phyloP scores from a whole-genome alignment of 2,113 vertebrate genomes.

The Syngnathus typhle region DNA sequence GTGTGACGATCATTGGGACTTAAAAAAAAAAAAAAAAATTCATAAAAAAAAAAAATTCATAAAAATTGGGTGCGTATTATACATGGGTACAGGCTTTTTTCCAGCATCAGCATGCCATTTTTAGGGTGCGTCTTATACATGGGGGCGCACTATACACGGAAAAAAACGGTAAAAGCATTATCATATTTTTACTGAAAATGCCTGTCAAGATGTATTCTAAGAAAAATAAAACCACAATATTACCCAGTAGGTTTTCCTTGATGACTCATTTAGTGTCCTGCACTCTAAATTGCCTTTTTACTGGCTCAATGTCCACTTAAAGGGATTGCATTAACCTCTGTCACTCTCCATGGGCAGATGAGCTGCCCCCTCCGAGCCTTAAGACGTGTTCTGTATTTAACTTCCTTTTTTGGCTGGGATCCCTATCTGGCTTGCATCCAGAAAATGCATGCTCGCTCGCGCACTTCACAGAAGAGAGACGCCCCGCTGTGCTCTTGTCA shows the following conservation, averaged over 20 bases:
- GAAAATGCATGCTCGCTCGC: constrained; percentile 5
- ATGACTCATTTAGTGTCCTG: constrained; percentile 30
- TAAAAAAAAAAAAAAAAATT: no score
- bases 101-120: no score
- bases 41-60: no score
- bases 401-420: constrained; percentile 58
- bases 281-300: constrained; percentile 43
- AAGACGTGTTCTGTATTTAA: constrained; percentile 48
- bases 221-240: constrained; percentile 11
- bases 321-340: constrained; percentile 61
- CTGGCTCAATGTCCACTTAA: constrained; percentile 54
- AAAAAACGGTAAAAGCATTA: no score
- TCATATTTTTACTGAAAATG: neutral
- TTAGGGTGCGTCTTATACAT: no score
- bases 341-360: constrained; percentile 43
- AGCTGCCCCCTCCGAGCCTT: constrained; percentile 39
- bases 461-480: constrained; percentile 29
- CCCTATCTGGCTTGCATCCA: constrained; percentile 52
- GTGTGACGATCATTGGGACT: no score
- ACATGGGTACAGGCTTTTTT: no score
- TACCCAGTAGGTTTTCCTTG: constrained; percentile 3
- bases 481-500: constrained; percentile 15
- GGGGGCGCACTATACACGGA: no score
- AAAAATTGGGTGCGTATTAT: no score
- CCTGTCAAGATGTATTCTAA: constrained; percentile 9